Base-by-base conservation (phyloP, 53 echinoderm and acorn worm species). In the Luidia sarsii region DNA sequence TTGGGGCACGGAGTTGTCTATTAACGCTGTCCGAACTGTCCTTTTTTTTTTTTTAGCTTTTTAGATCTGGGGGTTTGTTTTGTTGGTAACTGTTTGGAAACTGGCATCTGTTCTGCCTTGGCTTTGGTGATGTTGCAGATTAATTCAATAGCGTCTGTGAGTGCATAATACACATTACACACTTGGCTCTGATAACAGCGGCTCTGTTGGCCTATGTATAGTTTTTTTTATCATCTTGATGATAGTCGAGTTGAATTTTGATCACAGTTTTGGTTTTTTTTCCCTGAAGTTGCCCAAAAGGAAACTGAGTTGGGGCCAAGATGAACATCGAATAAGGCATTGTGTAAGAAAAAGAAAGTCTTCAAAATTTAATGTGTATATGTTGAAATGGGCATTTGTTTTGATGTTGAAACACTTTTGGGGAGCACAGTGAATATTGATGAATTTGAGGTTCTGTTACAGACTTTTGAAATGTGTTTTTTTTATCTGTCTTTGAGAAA, bases 111-210 rank as follows among this genome's bases (percentile, higher is more conserved):
- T 38, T 48, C 60, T 20, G n/a, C n/a, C n/a, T n/a, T n/a, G n/a
- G n/a, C n/a, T n/a, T n/a, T n/a, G n/a, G n/a, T n/a, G n/a, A 77
- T 77, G 59, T 77, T 45, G 46, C 77, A 60, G 77, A 77, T 77
- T 77, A 59, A 59, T 61, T 77, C 60, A 36, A 77, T 60, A 46
- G 45, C 36, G 25, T 67, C 67, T 2, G 64, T 10, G 8, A 3
- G 64, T 55, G n/a, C n/a, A n/a, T n/a, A 7, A 11, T 41, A 41
- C 61, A 27, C 61, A 55, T 33, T 69, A 69, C 55, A 77, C 77
- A 45, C 46, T 25, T 49, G 61, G 22, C 39, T 60, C 77, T 59
- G 77, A 77, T 77, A 77, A 77, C 59, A 77, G 19, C 50, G 49
- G 70, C n/a, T 77, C 27, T 77, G 36, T 77, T 41, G 9, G n/a